phyloP scores from a whole-genome alignment of 2,888 invertebrate species.

The Chrysomela aeneicollis region DNA sequence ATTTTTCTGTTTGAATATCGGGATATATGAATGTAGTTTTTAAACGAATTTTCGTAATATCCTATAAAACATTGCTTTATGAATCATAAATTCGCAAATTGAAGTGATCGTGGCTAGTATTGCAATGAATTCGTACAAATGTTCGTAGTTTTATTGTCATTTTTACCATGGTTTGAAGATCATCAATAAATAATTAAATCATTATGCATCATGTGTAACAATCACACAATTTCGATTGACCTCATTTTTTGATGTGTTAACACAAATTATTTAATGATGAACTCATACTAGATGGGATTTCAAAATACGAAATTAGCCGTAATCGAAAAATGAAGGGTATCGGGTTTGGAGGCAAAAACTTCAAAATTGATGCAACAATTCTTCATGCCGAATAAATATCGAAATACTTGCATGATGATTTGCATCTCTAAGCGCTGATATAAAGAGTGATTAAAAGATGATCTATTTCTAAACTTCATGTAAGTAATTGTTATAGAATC shows the following conservation, averaged over 20 bases:
- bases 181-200: slow-evolving; percentile 27
- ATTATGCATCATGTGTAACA: background rate
- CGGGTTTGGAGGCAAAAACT: slow-evolving; percentile 13
- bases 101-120: background rate
- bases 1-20: background rate
- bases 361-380: slow-evolving; percentile 20
- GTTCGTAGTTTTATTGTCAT: slow-evolving; percentile 19
- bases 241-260: background rate
- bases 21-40: background rate
- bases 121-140: background rate
- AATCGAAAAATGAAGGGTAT: slow-evolving; percentile 17
- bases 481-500: background rate
- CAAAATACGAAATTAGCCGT: slow-evolving; percentile 21
- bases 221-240: background rate
- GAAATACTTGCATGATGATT: slow-evolving; percentile 23
- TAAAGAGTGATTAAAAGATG: slow-evolving; percentile 9
- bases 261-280: slow-evolving; percentile 26
- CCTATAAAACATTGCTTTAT: background rate
- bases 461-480: background rate
- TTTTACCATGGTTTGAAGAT: slow-evolving; percentile 29
- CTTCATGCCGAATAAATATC: slow-evolving; percentile 20
- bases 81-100: background rate
- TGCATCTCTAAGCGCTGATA: slow-evolving; percentile 9
- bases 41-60: background rate
- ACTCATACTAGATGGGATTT: slow-evolving; percentile 21